Evolutionary conservation across 2,888 invertebrate species (phyloP).

Genomic region (Acrobasis consociella): DNA sequence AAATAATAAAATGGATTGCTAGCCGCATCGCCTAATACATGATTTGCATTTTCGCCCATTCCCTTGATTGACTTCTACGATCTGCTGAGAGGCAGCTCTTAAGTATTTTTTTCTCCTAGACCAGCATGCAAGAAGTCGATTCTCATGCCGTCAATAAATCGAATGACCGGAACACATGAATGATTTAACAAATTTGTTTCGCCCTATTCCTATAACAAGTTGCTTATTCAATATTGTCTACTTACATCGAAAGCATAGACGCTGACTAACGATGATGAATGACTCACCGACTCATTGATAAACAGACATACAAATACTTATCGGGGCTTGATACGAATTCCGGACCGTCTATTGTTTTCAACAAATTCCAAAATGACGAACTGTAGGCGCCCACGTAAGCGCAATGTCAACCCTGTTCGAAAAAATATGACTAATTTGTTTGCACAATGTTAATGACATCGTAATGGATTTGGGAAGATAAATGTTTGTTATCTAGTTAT

Average conservation of each 20-base stretch:
- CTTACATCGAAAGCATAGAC: conserved; percentile 48
- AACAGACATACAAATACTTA: conserved; percentile 58
- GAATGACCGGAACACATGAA: conserved; percentile 19
- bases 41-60: too few species aligned
- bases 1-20: too few species aligned
- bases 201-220: conserved; percentile 47
- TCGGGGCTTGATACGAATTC: conserved; percentile 39
- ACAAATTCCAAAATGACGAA: conserved; percentile 13
- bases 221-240: conserved; percentile 54
- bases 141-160: conserved; percentile 20
- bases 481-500: too few species aligned
- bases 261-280: conserved; percentile 70
- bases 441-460: not conserved
- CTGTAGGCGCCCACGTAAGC: not conserved
- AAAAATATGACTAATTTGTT: conserved; percentile 4
- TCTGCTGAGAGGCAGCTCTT: too few species aligned
- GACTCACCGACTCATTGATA: conserved; percentile 70
- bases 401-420: not conserved
- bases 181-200: conserved; percentile 36
- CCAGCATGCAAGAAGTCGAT: too few species aligned
- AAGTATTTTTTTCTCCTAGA: too few species aligned
- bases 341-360: conserved; percentile 40
- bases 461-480: too few species aligned
- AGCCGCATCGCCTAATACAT: too few species aligned
- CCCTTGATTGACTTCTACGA: too few species aligned